A percentile compares a stretch with the other conserved stretches of the same genome.
Evolutionary conservation across 1,140 invertebrate species (phyloP).

Genomic region (Listronotus oregonensis): DNA sequence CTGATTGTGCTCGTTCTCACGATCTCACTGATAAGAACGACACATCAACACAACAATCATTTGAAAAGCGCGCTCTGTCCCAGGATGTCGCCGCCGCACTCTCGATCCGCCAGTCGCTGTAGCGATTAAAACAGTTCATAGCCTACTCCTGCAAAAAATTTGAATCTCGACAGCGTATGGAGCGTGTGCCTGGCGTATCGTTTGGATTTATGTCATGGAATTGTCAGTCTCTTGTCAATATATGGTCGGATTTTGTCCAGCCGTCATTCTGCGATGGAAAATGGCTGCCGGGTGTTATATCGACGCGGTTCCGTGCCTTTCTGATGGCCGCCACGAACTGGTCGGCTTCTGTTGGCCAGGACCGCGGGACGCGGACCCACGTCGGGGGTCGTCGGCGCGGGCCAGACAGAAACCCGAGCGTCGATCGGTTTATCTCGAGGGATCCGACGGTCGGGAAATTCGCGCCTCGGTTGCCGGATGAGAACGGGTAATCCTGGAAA

Average conservation of each 20-base stretch:
- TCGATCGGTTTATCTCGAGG: constrained; percentile 9
- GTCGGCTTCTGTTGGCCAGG: constrained; percentile 19
- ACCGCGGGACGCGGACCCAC: constrained; percentile 3
- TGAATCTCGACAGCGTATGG: background rate
- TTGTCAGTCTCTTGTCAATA: constrained; percentile 2
- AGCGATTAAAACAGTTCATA: constrained; percentile 17
- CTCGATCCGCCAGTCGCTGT: constrained; percentile 6
- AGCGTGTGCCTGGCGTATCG: background rate
- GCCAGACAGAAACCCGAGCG: constrained; percentile 6
- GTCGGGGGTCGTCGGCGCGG: constrained; percentile 13
- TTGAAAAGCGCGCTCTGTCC: constrained; percentile 17
- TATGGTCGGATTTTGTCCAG: constrained; percentile 1
- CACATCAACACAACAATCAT: constrained; percentile 17
- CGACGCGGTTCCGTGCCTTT: constrained; percentile 20
- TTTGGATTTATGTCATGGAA: background rate
- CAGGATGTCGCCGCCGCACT: constrained; percentile 19
- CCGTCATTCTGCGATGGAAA: constrained; percentile 14
- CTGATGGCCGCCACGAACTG: constrained; percentile 29
- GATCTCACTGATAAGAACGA: constrained; percentile 17
- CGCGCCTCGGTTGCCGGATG: constrained; percentile 11
- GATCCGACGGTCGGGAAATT: background rate
- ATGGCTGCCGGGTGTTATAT: background rate
- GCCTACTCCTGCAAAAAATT: background rate
- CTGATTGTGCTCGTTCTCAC: constrained; percentile 10
- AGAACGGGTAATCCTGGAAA: constrained; percentile 8